Evolutionary conservation across 1,140 invertebrate species (phyloP).

Genomic region (Campoletis sonorensis): DNA sequence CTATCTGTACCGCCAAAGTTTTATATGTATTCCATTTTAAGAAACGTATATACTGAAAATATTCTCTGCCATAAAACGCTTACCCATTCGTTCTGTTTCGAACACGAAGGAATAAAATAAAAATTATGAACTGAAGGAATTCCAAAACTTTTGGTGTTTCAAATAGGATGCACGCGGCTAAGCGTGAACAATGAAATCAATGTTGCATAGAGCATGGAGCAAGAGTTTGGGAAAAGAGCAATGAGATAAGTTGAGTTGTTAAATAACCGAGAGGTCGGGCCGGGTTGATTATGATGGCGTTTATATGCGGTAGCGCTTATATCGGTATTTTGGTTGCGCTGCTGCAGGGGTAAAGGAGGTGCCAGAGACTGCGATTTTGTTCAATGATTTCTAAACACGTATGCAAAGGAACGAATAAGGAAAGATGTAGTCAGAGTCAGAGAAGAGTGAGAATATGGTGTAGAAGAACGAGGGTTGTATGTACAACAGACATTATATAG

Average conservation of each 20-base stretch:
- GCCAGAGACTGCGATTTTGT: neutral
- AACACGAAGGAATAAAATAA: too few species aligned
- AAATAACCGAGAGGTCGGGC: neutral
- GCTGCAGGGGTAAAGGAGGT: constrained; percentile 6
- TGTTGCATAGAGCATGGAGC: neutral
- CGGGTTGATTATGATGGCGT: neutral
- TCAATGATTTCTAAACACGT: constrained; percentile 44
- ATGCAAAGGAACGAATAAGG: neutral
- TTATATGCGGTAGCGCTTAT: constrained; percentile 11
- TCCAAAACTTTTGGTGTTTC: neutral
- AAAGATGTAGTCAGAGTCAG: neutral
- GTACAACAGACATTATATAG: neutral
- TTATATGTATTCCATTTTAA: too few species aligned
- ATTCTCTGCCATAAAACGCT: too few species aligned
- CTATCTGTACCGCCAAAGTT: too few species aligned
- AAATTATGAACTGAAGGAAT: neutral
- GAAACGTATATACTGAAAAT: too few species aligned
- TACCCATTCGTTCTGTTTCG: too few species aligned
- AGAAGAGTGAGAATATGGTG: neutral
- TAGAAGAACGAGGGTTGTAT: neutral
- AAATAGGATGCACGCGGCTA: neutral
- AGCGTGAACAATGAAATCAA: neutral
- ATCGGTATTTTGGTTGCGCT: neutral
- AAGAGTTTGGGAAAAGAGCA: neutral
- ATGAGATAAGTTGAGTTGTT: constrained; percentile 1